Percentiles rank a stretch among this genome's conserved stretches.
These are phyloP conservation scores for Epicampocera succincta DNA, from an alignment of 2,888 invertebrate genomes.

Conservation along the genomic window DNA sequence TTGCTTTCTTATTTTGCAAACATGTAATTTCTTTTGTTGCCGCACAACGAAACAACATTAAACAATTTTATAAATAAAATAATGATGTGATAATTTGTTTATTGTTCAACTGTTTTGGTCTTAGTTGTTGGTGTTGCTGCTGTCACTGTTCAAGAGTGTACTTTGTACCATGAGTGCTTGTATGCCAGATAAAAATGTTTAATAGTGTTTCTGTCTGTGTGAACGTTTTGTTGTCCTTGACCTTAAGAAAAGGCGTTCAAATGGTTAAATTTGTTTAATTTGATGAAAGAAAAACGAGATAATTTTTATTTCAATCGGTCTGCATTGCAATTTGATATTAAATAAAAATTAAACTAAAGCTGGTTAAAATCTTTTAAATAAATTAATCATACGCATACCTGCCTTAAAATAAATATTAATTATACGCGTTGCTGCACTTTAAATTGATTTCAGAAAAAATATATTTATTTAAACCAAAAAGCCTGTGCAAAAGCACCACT, in stretches of 20 bases:
- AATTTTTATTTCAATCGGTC: neutral
- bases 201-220: neutral
- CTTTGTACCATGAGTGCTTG: slow-evolving; percentile 14
- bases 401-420: slow-evolving; percentile 34
- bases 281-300: neutral
- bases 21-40: slow-evolving; percentile 35
- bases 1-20: neutral
- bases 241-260: slow-evolving; percentile 37
- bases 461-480: no score
- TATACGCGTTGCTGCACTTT: slow-evolving; percentile 30
- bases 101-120: slow-evolving; percentile 23
- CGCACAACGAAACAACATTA: slow-evolving; percentile 21
- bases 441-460: no score
- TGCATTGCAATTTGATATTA: no score
- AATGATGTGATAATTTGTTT: slow-evolving; percentile 66
- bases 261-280: neutral
- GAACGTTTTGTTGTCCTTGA: slow-evolving; percentile 57
- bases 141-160: slow-evolving; percentile 44
- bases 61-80: slow-evolving; percentile 60
- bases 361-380: neutral
- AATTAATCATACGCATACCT: neutral
- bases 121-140: no score
- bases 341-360: neutral
- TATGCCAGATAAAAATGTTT: neutral
- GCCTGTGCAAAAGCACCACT: no score